phyloP scores from a whole-genome alignment of 1,140 invertebrate species.

The Drosophila orosa region DNA sequence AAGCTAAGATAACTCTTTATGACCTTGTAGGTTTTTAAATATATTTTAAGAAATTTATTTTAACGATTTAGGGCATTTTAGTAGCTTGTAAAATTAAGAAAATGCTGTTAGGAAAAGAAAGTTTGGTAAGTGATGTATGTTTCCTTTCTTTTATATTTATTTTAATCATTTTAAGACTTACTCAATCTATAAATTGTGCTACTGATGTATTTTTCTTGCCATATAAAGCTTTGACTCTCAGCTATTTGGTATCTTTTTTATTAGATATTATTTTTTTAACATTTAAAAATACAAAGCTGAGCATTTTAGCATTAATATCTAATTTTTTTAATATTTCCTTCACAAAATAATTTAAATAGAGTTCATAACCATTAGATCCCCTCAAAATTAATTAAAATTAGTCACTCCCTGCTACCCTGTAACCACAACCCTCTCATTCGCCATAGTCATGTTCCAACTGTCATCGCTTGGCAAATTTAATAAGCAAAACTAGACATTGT shows the following conservation, averaged over 20 bases:
- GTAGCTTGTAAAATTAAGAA: background rate
- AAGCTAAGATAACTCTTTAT: background rate
- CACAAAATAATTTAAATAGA: too few species aligned
- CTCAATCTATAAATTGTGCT: background rate
- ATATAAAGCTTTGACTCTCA: too few species aligned
- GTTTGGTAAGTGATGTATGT: accelerated
- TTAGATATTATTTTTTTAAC: too few species aligned
- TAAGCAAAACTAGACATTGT: conserved; percentile 43
- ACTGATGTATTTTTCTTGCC: background rate
- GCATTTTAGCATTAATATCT: background rate
- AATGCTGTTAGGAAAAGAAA: too few species aligned
- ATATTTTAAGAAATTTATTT: background rate
- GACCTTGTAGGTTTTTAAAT: background rate
- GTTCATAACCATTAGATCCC: too few species aligned
- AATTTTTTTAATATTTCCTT: background rate
- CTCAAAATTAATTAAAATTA: background rate
- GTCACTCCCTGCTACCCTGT: background rate
- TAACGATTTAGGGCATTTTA: background rate
- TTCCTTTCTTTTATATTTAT: background rate
- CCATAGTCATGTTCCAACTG: conserved; percentile 22
- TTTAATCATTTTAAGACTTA: background rate
- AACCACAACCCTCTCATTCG: background rate
- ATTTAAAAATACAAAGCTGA: background rate
- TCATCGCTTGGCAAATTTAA: conserved; percentile 29
- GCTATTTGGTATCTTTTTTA: too few species aligned